phyloP scores from a whole-genome alignment of 2,888 invertebrate species.

The Cryptops parisi region DNA sequence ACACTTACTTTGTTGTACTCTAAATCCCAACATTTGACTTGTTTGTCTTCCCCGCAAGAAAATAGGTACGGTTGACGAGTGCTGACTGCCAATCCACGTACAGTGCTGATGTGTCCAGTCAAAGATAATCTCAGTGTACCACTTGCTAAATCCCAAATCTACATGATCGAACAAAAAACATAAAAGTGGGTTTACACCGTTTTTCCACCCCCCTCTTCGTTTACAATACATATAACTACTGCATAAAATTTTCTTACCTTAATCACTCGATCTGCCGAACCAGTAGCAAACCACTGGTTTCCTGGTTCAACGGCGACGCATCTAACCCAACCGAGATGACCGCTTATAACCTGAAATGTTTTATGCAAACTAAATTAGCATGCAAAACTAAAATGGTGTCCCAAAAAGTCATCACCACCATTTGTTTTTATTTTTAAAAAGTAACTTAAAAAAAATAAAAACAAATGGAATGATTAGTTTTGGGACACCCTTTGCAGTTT shows the following conservation, averaged over 20 bases:
- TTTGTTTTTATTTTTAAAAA: too few species aligned
- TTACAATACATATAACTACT: background rate
- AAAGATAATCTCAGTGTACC: slow-evolving; percentile 92
- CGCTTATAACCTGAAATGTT: slow-evolving; percentile 56
- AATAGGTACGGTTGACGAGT: slow-evolving; percentile 92
- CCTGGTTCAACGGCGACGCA: slow-evolving; percentile 96
- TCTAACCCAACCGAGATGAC: slow-evolving; percentile 91
- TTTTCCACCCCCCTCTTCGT: too few species aligned
- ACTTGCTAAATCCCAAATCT: slow-evolving; percentile 94
- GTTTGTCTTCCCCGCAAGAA: slow-evolving; percentile 96
- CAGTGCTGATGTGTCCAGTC: slow-evolving; percentile 96
- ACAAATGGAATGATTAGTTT: too few species aligned
- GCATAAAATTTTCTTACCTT: slow-evolving; percentile 42
- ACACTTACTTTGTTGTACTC: slow-evolving; percentile 82
- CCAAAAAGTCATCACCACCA: too few species aligned
- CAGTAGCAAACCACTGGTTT: slow-evolving; percentile 88
- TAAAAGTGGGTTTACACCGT: too few species aligned
- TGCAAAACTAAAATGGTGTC: too few species aligned
- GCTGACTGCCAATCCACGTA: slow-evolving; percentile 88
- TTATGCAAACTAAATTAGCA: too few species aligned
- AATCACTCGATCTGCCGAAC: slow-evolving; percentile 94
- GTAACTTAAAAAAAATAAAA: too few species aligned
- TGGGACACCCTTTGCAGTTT: too few species aligned
- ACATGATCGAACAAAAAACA: background rate
- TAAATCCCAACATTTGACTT: slow-evolving; percentile 99